Percentiles rank a stretch among this genome's conserved stretches.
phyloP scores from a whole-genome alignment of 1,140 invertebrate genomes.

The Drosophila navojoa region DNA sequence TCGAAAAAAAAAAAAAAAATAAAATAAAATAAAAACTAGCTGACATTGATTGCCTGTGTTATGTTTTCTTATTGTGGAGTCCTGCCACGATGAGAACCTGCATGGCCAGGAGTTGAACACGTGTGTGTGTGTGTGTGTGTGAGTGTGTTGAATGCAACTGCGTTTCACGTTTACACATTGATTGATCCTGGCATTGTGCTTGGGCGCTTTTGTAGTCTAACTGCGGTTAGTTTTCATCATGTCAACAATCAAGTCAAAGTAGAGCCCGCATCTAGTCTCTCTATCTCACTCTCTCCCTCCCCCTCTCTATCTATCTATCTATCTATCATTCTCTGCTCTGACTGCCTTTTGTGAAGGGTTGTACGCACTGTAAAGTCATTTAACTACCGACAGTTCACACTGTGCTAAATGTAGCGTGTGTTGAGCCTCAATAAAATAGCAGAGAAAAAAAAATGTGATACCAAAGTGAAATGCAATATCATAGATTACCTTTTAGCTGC shows the following conservation, averaged over 20 bases:
- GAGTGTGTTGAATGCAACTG: constrained; percentile 27
- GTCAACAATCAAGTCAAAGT: constrained; percentile 75
- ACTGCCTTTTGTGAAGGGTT: constrained; percentile 12
- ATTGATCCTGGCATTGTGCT: constrained; percentile 53
- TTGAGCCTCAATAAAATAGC: constrained; percentile 40
- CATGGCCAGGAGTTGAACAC: constrained; percentile 50
- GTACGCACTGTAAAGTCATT: constrained; percentile 59
- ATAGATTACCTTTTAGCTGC: constrained; percentile 17
- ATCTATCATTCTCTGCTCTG: constrained; percentile 1
- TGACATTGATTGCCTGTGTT: constrained; percentile 76
- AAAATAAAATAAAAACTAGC: constrained; percentile 27
- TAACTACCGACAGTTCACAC: constrained; percentile 69
- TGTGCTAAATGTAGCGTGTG: constrained; percentile 72
- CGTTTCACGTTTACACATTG: constrained; percentile 26
- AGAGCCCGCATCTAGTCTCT: constrained; percentile 18
- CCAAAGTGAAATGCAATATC: constrained; percentile 48
- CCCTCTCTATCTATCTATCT: neutral
- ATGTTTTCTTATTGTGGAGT: constrained; percentile 61
- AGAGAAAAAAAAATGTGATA: constrained; percentile 3
- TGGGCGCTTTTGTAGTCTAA: constrained; percentile 47
- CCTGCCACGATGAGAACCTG: constrained; percentile 17
- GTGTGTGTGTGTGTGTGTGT: constrained; percentile 34
- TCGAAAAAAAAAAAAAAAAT: constrained; percentile 23
- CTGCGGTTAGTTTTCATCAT: constrained; percentile 76
- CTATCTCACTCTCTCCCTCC: neutral